A percentile compares a stretch with the other conserved stretches of the same genome.
These are phyloP conservation scores for Heliothis subflexa DNA, from an alignment of 1,140 invertebrate species.

Conservation along the genomic window DNA sequence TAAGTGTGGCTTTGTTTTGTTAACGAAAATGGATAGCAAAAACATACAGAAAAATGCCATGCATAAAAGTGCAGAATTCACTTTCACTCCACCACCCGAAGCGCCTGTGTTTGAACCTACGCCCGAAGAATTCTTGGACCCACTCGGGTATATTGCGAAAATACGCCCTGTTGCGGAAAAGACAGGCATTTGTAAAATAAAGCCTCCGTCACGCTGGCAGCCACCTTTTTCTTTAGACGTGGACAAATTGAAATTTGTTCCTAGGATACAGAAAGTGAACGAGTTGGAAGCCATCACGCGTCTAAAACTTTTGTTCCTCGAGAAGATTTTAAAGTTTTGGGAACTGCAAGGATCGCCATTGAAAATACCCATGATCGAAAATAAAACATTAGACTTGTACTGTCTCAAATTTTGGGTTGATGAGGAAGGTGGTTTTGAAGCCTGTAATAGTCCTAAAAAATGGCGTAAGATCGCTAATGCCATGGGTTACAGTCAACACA, in stretches of 20 bases:
- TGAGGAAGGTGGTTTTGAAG: constrained; percentile 95
- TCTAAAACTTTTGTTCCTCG: constrained; percentile 98
- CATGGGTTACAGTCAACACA: constrained; percentile 94
- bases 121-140: constrained; percentile 89
- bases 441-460: constrained; percentile 93
- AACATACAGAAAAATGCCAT: constrained; percentile 84
- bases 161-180: constrained; percentile 89
- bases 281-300: constrained; percentile 98
- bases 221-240: constrained; percentile 99
- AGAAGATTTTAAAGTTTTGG: constrained; percentile 99
- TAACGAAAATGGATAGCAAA: constrained; percentile 78
- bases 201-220: constrained; percentile 93
- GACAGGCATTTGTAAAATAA: constrained; percentile 90
- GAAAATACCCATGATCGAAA: constrained; percentile 97
- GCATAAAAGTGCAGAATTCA: constrained; percentile 86
- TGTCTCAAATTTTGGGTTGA: constrained; percentile 96
- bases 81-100: constrained; percentile 87
- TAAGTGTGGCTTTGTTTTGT: constrained; percentile 32
- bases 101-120: constrained; percentile 89
- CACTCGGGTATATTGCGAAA: constrained; percentile 89
- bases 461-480: constrained; percentile 95
- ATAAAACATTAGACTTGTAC: constrained; percentile 97
- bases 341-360: constrained; percentile 97
- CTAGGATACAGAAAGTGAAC: constrained; percentile 98
- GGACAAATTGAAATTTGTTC: constrained; percentile 98